Percentiles rank a stretch among this genome's conserved stretches.
Evolutionary conservation across 2,113 vertebrate genomes (phyloP).

Genomic region (Aphyosemion australe): DNA sequence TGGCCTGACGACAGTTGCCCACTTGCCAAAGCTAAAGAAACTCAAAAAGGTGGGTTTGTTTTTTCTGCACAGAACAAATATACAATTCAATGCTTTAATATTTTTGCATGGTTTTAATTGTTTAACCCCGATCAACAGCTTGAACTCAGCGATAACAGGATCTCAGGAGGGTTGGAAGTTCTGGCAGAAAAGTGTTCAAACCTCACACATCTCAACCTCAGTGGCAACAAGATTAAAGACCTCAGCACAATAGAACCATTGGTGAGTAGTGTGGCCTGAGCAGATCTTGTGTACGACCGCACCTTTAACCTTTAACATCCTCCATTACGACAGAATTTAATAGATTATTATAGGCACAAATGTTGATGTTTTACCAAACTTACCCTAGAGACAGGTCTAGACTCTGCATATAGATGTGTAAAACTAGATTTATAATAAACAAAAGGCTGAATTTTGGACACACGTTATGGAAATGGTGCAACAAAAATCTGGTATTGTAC

Average conservation of each 20-base stretch:
- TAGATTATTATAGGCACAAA: too few relatives aligned
- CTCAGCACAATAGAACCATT: constrained; percentile 98
- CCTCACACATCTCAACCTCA: constrained; percentile 98
- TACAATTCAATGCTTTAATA: not conserved
- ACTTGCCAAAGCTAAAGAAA: constrained; percentile 98
- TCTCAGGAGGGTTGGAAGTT: constrained; percentile 98
- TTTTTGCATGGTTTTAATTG: constrained; percentile 12
- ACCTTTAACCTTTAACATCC: too few relatives aligned
- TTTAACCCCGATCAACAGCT: constrained; percentile 79
- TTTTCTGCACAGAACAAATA: not conserved
- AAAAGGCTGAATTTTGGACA: not conserved
- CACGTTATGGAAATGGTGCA: too few relatives aligned
- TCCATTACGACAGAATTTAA: not conserved
- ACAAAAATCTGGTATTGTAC: too few relatives aligned
- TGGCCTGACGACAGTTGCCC: constrained; percentile 91
- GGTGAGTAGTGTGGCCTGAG: constrained; percentile 78
- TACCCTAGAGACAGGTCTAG: too few relatives aligned
- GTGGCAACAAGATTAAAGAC: constrained; percentile 99
- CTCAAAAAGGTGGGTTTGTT: constrained; percentile 91
- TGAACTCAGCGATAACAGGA: constrained; percentile 98
- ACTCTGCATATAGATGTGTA: too few relatives aligned
- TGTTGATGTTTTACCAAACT: too few relatives aligned
- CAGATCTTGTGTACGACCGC: too few relatives aligned
- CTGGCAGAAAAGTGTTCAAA: constrained; percentile 97
- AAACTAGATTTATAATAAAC: not conserved